Evolutionary conservation across 2,113 vertebrate genomes (phyloP).

Genomic region (Microcebus jonahi): DNA sequence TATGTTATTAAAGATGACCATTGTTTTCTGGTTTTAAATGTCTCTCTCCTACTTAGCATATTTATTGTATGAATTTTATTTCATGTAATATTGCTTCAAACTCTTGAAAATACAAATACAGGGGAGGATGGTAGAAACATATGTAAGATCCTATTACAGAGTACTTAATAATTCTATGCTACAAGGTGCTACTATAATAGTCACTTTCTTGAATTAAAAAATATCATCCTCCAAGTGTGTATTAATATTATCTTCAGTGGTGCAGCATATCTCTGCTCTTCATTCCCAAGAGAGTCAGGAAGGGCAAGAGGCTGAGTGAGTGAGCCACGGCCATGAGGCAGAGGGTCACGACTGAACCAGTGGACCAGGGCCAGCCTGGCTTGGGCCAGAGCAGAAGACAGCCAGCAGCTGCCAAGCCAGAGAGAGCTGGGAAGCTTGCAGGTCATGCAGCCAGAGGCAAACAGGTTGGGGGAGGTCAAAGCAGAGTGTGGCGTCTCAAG

Average conservation of each 20-base stretch:
- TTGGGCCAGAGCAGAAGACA: not conserved
- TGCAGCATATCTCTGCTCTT: not conserved
- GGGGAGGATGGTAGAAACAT: not conserved
- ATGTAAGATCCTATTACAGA: not conserved
- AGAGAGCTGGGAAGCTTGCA: not conserved
- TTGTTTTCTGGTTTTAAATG: not conserved
- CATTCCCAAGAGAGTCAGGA: not conserved
- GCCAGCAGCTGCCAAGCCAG: not conserved
- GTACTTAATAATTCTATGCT: not conserved
- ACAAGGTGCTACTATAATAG: not conserved
- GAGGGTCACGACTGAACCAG: not conserved
- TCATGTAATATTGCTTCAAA: not conserved
- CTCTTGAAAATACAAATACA: constrained; percentile 25
- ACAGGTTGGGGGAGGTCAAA: constrained; percentile 17
- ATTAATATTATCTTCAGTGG: not conserved
- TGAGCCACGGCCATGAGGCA: not conserved
- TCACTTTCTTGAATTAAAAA: not conserved
- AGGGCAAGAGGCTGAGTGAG: not conserved
- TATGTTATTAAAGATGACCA: not conserved
- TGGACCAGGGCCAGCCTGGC: not conserved
- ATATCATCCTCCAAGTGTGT: not conserved
- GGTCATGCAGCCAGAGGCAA: constrained; percentile 20
- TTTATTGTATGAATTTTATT: not conserved
- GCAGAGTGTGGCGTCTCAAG: not conserved
- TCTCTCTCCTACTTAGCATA: not conserved